Base-by-base conservation (phyloP, 2,113 vertebrate species). In the Dasyornis broadbenti region DNA sequence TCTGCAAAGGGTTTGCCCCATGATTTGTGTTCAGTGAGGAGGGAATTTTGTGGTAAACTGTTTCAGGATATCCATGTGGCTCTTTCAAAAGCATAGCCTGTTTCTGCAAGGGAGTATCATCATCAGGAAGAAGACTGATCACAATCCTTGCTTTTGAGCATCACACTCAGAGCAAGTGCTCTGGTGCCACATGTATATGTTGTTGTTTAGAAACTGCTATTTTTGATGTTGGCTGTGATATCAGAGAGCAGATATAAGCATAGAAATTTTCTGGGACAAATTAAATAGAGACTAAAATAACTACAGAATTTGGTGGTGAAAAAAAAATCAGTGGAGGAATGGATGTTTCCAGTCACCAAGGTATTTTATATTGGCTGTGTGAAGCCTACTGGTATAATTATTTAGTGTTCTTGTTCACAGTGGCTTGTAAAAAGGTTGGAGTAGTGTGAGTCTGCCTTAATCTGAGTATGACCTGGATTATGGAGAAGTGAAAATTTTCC, bases 1-100 rank as follows among this genome's bases (percentile, higher is more conserved):
- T 42, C 66, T 61, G 59, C 37, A 39, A 54, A 52, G 10, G 13
- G 39, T 70, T 86, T 59, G 59, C 14, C 8, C 30, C 53, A 45
- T 50, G 37, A 21, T 27, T 40, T 3, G 0, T 11, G 11, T 40
- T 80, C 2, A 4, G 18, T 1, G 0, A 86, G 37, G 15, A 81
- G 9, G 5, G 39, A 49, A 49, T 30, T 33, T 37, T 37, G 28
- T 5, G 17, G 31, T 8, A 40, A 70, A 15, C 10, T n/a, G 4
- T 61, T 73, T 45, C n/a, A 5, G 7, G 5, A 10, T n/a, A 56
- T 10, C 23, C 33, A 13, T 1, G 2, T 19, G 31, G 22, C 20
- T 73, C 11, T 87, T 82, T n/a, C 59, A 82, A 31, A 61, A 30
- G 2, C 4, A 2, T 4, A 37, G 47, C 47, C 57, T 57, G 15